Conservation (phyloP, 2,113 vertebrate genomes). For the Phrynosoma blainvillii region DNA sequence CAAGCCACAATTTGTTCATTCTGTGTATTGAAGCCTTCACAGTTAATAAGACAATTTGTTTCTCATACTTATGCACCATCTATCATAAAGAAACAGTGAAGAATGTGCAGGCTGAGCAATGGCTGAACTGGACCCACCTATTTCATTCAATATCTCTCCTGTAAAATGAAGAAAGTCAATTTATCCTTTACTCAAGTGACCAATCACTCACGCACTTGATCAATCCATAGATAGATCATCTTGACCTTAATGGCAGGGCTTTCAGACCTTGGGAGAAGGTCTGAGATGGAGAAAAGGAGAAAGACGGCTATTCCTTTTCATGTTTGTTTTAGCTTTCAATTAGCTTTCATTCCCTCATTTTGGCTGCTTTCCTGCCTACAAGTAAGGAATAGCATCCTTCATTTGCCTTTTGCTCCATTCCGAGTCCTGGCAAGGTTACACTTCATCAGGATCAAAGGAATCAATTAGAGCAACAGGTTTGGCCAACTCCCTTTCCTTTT, state of each 20-base stretch:
- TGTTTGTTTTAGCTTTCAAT: conserved; percentile 38
- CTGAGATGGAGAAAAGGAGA: background rate
- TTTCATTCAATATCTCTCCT: too few relatives aligned
- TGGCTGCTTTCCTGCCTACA: conserved; percentile 15
- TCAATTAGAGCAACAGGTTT: conserved; percentile 72
- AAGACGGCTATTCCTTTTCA: background rate
- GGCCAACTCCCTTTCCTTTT: conserved; percentile 42
- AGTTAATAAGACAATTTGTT: too few relatives aligned
- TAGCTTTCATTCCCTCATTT: conserved; percentile 32
- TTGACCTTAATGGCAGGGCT: conserved; percentile 13
- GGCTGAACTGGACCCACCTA: too few relatives aligned
- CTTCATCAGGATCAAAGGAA: conserved; percentile 65
- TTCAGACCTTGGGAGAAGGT: conserved; percentile 9
- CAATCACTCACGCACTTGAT: too few relatives aligned
- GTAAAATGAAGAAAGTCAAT: too few relatives aligned
- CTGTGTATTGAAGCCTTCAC: too few relatives aligned
- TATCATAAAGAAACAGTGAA: too few relatives aligned
- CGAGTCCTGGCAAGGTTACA: conserved; percentile 43
- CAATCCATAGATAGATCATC: background rate
- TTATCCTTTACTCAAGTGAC: too few relatives aligned
- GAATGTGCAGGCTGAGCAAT: too few relatives aligned
- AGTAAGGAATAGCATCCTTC: conserved; percentile 13
- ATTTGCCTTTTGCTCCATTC: conserved; percentile 48
- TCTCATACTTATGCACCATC: too few relatives aligned
- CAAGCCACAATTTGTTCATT: too few relatives aligned